Conservation (phyloP, 2,888 invertebrate genomes). For the Andrena minutula region DNA sequence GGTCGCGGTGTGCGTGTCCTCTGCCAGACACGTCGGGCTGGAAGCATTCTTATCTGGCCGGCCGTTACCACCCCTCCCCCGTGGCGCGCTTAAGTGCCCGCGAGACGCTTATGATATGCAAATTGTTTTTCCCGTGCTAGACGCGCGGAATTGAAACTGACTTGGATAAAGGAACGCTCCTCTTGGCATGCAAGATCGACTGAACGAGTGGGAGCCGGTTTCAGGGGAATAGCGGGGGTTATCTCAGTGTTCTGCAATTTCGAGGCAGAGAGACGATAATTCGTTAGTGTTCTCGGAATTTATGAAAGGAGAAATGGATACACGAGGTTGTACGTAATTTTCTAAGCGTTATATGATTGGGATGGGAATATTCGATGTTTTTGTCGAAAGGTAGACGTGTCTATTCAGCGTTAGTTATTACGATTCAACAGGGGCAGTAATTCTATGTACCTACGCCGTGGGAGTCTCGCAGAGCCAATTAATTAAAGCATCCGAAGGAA, state of each 20-base stretch:
- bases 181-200: conserved; percentile 1
- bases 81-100: conserved; percentile 21
- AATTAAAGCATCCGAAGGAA: not conserved
- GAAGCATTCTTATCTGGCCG: conserved; percentile 30
- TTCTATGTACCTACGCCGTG: not conserved
- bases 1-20: conserved; percentile 11
- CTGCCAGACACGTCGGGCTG: conserved; percentile 6
- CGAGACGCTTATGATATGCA: conserved; percentile 23
- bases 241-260: too few relatives aligned
- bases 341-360: too few relatives aligned
- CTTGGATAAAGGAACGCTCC: conserved; percentile 3
- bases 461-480: not conserved
- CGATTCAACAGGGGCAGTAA: not conserved
- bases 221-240: too few relatives aligned
- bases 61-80: conserved; percentile 6
- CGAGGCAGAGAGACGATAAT: too few relatives aligned
- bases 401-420: not conserved
- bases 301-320: too few relatives aligned
- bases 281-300: too few relatives aligned
- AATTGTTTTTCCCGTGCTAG: conserved; percentile 36
- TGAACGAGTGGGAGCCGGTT: not conserved
- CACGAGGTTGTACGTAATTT: too few relatives aligned
- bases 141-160: conserved; percentile 14
- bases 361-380: too few relatives aligned
- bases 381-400: too few relatives aligned